Evolutionary conservation across 2,113 vertebrate species (phyloP).

Genomic region (Lates calcarifer): DNA sequence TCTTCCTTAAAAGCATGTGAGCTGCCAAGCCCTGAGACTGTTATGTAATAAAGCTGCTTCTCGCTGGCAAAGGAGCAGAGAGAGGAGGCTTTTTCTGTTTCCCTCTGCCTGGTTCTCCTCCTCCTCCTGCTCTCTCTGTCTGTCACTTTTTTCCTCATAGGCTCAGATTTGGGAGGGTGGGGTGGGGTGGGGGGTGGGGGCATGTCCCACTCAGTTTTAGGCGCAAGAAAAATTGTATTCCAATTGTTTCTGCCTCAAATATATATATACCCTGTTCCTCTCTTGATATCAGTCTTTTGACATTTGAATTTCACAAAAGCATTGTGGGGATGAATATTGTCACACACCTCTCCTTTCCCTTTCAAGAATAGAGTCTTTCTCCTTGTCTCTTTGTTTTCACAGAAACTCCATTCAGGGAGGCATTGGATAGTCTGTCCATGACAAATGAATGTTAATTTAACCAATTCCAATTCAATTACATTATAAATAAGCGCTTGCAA

Average conservation of each 20-base stretch:
- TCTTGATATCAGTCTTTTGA: slow-evolving; percentile 18
- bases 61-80: slow-evolving; percentile 60
- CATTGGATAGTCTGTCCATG: slow-evolving; percentile 13
- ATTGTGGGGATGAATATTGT: slow-evolving; percentile 2
- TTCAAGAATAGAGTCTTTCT: slow-evolving; percentile 6
- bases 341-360: slow-evolving; percentile 7
- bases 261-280: slow-evolving; percentile 30
- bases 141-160: slow-evolving; percentile 33
- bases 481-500: background rate
- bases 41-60: slow-evolving; percentile 78
- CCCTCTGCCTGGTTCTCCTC: slow-evolving; percentile 41
- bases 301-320: slow-evolving; percentile 39
- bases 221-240: slow-evolving; percentile 27
- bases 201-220: slow-evolving; percentile 35
- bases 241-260: slow-evolving; percentile 38
- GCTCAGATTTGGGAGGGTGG: slow-evolving; percentile 18
- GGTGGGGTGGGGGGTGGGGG: background rate
- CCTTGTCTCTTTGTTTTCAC: background rate
- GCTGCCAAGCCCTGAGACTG: slow-evolving; percentile 68
- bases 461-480: background rate
- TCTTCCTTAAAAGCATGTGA: slow-evolving; percentile 80
- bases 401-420: background rate
- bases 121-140: slow-evolving; percentile 33
- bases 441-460: background rate
- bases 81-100: slow-evolving; percentile 49